phyloP scores from a whole-genome alignment of 2,113 vertebrate species.

The Xenopus tropicalis region DNA sequence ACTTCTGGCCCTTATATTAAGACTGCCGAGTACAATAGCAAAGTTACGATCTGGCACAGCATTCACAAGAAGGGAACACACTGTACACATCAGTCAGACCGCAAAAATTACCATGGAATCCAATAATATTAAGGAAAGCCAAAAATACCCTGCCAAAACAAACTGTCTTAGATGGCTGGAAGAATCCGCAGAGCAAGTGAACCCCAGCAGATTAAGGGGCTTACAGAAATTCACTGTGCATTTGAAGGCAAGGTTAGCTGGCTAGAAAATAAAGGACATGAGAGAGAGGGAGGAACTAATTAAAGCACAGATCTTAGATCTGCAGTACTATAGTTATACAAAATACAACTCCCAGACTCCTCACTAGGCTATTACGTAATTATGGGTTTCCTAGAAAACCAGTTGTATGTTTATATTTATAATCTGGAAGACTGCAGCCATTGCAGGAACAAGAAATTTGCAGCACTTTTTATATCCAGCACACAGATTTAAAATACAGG shows the following conservation, averaged over 20 bases:
- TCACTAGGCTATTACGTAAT: too few relatives aligned
- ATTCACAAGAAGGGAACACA: slow-evolving; percentile 5
- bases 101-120: slow-evolving; percentile 27
- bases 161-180: slow-evolving; percentile 3
- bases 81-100: slow-evolving; percentile 26
- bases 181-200: neutral
- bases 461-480: too few relatives aligned
- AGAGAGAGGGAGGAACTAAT: too few relatives aligned
- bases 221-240: slow-evolving; percentile 6
- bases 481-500: too few relatives aligned
- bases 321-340: too few relatives aligned
- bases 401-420: too few relatives aligned
- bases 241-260: neutral
- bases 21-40: slow-evolving; percentile 4
- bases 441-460: too few relatives aligned
- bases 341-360: too few relatives aligned
- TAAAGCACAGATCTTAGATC: too few relatives aligned
- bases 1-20: slow-evolving; percentile 8
- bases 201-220: neutral
- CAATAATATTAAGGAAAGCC: slow-evolving; percentile 8
- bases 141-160: slow-evolving; percentile 26
- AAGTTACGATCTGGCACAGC: slow-evolving; percentile 5
- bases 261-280: too few relatives aligned
- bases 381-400: too few relatives aligned
- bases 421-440: too few relatives aligned